Conservation (phyloP, 2,797 vertebrate species). For the Muscicapa comitata region DNA sequence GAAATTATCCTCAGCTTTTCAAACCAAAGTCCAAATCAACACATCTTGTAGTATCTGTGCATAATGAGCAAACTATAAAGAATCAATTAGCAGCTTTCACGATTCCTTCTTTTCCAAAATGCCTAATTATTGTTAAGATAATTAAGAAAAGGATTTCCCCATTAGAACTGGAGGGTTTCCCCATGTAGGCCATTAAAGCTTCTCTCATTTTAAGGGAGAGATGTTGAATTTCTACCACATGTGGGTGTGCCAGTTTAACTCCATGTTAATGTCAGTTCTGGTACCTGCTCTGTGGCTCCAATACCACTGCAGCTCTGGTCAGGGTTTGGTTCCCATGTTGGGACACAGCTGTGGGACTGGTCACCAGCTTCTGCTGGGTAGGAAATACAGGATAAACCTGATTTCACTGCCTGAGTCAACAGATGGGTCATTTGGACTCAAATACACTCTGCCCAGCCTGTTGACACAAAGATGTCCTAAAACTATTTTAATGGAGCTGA, state of each 20-base stretch:
- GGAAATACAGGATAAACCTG: neutral
- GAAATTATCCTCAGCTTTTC: constrained; percentile 3
- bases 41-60: neutral
- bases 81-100: neutral
- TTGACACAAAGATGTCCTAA: neutral
- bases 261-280: neutral
- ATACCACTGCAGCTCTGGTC: neutral
- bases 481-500: neutral
- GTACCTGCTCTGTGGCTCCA: neutral
- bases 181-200: neutral
- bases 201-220: neutral
- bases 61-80: neutral
- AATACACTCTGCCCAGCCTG: neutral
- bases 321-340: neutral
- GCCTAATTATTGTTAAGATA: neutral
- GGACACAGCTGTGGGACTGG: neutral
- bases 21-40: neutral
- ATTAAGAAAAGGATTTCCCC: neutral
- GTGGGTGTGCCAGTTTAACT: neutral
- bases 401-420: neutral
- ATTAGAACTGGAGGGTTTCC: neutral
- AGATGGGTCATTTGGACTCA: neutral
- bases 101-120: neutral
- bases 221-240: neutral
- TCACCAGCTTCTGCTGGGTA: neutral